Conservation (phyloP, 2,888 invertebrate genomes). For the Cremastinae sp. region DNA sequence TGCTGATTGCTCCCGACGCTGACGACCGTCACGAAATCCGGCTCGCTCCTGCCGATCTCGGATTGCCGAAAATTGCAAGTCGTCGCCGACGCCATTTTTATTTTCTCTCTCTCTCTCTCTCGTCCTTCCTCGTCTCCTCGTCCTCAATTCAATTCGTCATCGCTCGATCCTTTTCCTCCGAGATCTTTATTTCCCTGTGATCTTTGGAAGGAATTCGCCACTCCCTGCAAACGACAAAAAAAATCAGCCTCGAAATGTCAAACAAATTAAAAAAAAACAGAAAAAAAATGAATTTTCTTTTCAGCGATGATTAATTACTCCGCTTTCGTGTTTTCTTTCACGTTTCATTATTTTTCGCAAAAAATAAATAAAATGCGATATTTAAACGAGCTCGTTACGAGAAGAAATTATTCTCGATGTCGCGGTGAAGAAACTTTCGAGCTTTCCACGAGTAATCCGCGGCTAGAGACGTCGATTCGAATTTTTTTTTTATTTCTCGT, state of each 20-base stretch:
- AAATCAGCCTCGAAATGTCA: neutral
- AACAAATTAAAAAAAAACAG: no score
- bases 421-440: slow-evolving; percentile 42
- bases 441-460: slow-evolving; percentile 54
- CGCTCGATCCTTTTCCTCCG: slow-evolving; percentile 64
- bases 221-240: slow-evolving; percentile 70
- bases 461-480: slow-evolving; percentile 28
- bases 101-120: slow-evolving; percentile 17
- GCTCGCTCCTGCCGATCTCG: slow-evolving; percentile 68
- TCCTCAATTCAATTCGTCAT: slow-evolving; percentile 65
- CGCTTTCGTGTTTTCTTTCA: no score
- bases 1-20: slow-evolving; percentile 80
- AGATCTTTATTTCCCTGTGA: slow-evolving; percentile 47
- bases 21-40: slow-evolving; percentile 83
- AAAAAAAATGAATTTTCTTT: neutral
- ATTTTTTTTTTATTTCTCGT: slow-evolving; percentile 35
- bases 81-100: slow-evolving; percentile 47
- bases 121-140: slow-evolving; percentile 42
- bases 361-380: slow-evolving; percentile 3
- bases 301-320: no score
- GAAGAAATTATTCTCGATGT: neutral
- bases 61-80: slow-evolving; percentile 59
- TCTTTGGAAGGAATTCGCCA: slow-evolving; percentile 69
- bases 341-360: neutral
- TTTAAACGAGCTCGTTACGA: no score